Conservation (phyloP, 2,888 invertebrate species). For the Artemia sp. region DNA sequence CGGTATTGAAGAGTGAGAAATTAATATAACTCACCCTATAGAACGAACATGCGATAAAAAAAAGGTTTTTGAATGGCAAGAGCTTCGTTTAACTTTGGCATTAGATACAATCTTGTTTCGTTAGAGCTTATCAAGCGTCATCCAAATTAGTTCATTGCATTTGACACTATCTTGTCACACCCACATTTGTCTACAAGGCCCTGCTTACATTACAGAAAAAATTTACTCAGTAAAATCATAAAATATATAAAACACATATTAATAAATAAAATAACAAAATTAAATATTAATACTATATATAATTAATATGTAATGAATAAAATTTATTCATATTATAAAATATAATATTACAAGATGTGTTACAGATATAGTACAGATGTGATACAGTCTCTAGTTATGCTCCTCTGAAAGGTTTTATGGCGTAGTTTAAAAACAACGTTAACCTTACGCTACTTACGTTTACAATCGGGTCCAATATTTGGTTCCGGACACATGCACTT, state of each 20-base stretch:
- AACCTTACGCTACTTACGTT: slow-evolving; percentile 45
- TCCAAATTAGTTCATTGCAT: no score
- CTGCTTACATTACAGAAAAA: no score
- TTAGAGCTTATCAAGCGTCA: no score
- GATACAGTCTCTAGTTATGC: neutral
- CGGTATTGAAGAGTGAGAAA: no score
- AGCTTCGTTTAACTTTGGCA: no score
- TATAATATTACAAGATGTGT: neutral
- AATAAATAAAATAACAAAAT: neutral
- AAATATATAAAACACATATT: neutral
- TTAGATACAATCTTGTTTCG: no score
- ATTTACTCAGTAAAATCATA: neutral
- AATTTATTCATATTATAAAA: neutral
- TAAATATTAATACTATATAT: neutral
- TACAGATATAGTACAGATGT: no score
- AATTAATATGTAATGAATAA: neutral
- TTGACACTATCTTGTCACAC: no score
- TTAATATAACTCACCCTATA: no score
- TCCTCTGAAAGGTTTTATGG: neutral
- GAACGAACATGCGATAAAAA: no score
- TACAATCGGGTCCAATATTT: slow-evolving; percentile 73
- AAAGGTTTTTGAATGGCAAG: no score
- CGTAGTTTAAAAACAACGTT: slow-evolving; percentile 15
- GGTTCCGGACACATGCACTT: slow-evolving; percentile 77
- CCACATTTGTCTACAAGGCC: no score